Evolutionary conservation across 2,113 vertebrate genomes (phyloP).

Genomic region (Zingel zingel): DNA sequence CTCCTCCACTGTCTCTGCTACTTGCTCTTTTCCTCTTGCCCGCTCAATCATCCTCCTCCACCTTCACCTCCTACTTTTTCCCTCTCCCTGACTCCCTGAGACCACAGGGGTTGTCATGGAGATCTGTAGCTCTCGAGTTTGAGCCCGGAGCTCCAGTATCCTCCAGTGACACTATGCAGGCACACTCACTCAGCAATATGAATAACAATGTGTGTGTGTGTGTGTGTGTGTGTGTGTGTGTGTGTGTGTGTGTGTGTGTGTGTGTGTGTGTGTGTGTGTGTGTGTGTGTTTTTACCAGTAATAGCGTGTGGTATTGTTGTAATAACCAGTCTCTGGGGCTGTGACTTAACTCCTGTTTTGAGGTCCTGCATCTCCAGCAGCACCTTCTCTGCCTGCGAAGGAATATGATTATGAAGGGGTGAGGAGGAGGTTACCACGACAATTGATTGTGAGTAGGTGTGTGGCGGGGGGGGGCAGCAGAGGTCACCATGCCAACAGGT

Average conservation of each 20-base stretch:
- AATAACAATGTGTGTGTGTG: slow-evolving; percentile 33
- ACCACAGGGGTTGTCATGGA: slow-evolving; percentile 84
- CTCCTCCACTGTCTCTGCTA: slow-evolving; percentile 23
- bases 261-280: slow-evolving; percentile 23
- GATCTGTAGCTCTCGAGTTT: slow-evolving; percentile 79
- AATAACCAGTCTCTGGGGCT: slow-evolving; percentile 90
- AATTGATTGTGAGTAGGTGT: neutral
- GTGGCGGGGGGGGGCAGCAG: neutral
- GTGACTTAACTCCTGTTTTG: slow-evolving; percentile 88
- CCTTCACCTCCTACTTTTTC: slow-evolving; percentile 62
- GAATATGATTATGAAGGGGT: neutral
- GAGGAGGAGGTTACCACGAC: slow-evolving; percentile 37
- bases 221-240: slow-evolving; percentile 28
- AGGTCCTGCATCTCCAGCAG: slow-evolving; percentile 97
- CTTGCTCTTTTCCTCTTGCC: slow-evolving; percentile 46
- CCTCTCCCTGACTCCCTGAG: slow-evolving; percentile 61
- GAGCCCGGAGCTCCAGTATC: slow-evolving; percentile 64
- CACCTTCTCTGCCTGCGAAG: slow-evolving; percentile 88
- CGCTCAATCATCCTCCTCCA: slow-evolving; percentile 54
- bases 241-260: slow-evolving; percentile 13
- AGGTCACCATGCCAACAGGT: slow-evolving; percentile 45
- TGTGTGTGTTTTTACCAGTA: slow-evolving; percentile 84
- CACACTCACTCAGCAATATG: slow-evolving; percentile 49
- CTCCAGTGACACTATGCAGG: slow-evolving; percentile 56
- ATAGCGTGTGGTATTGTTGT: slow-evolving; percentile 92